Evolutionary conservation across 2,113 vertebrate species (phyloP).

Genomic region (Phylloscopus trochiloides): DNA sequence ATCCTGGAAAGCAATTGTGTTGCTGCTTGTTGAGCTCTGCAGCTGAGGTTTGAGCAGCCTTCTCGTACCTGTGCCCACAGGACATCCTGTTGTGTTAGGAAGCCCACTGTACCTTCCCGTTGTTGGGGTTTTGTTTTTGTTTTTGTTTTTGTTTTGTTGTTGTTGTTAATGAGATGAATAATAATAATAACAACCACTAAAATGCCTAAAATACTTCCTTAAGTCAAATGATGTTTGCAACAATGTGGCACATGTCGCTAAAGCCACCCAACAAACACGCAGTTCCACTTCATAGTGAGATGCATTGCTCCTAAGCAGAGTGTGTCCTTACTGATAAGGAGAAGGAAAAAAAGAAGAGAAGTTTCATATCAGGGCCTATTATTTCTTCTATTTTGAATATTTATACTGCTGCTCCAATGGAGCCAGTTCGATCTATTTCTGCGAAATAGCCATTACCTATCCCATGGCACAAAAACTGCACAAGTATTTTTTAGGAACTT

Average conservation of each 20-base stretch:
- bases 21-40: background rate
- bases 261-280: background rate
- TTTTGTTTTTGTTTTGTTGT: background rate
- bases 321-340: slow-evolving; percentile 15
- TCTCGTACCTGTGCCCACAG: fast-evolving
- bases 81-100: background rate
- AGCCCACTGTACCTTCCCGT: background rate
- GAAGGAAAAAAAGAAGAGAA: background rate
- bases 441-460: slow-evolving; percentile 60
- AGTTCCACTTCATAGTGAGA: background rate
- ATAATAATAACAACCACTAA: slow-evolving; percentile 21
- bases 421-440: slow-evolving; percentile 69
- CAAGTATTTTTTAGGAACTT: slow-evolving; percentile 43
- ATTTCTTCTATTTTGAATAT: slow-evolving; percentile 59
- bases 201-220: slow-evolving; percentile 24
- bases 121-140: background rate
- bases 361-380: slow-evolving; percentile 50
- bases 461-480: slow-evolving; percentile 24
- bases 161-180: background rate
- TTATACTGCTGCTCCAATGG: slow-evolving; percentile 68
- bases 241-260: background rate
- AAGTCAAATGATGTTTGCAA: background rate
- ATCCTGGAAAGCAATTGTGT: background rate
- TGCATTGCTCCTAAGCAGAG: background rate
- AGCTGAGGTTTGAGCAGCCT: background rate